phyloP scores from a whole-genome alignment of 2,797 vertebrate genomes.

The Moxostoma hubbsi region DNA sequence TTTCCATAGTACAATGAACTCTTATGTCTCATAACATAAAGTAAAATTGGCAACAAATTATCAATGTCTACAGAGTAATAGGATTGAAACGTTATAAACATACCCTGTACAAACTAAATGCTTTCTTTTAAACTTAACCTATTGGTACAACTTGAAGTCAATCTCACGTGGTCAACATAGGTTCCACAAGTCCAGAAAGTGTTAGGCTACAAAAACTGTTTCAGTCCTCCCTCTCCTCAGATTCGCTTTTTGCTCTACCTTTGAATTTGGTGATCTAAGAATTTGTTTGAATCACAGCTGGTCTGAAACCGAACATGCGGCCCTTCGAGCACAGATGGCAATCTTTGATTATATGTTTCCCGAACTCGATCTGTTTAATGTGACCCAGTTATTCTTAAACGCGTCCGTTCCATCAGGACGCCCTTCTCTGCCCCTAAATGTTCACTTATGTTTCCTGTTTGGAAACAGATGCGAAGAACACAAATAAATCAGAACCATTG shows the following conservation, averaged over 20 bases:
- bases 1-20: no score
- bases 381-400: constrained; percentile 47
- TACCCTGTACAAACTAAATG: no score
- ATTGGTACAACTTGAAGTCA: neutral
- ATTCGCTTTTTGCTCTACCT: constrained; percentile 25
- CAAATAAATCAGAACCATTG: constrained; percentile 84
- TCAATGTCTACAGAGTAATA: no score
- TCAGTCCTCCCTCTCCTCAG: neutral
- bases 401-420: constrained; percentile 53
- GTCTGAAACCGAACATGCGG: constrained; percentile 59
- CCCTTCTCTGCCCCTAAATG: constrained; percentile 73
- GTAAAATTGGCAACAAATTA: no score
- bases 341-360: constrained; percentile 69
- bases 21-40: no score
- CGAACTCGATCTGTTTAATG: constrained; percentile 56
- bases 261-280: constrained; percentile 29
- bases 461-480: constrained; percentile 77
- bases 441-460: constrained; percentile 86
- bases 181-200: constrained; percentile 14
- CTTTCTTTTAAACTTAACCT: neutral
- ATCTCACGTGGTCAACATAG: constrained; percentile 13
- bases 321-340: constrained; percentile 64
- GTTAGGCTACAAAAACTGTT: constrained; percentile 42
- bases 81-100: no score
- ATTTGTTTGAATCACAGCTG: constrained; percentile 41